Evolutionary conservation across 1,140 invertebrate genomes (phyloP).

Genomic region (Streblospio benedicti): DNA sequence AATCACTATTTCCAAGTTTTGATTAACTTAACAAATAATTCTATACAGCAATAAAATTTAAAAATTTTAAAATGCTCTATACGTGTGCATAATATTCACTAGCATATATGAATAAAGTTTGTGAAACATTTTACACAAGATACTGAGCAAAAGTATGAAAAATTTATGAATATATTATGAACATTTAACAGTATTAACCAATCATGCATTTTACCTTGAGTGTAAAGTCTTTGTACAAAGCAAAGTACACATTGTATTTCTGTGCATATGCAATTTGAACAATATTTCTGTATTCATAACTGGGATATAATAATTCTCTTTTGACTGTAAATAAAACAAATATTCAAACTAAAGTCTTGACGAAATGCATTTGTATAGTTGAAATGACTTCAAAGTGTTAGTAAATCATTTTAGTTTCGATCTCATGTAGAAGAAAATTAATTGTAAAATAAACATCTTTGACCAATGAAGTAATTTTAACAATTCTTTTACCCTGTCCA

Average conservation of each 20-base stretch:
- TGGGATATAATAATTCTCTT: not conserved
- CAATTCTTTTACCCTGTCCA: constrained; percentile 22
- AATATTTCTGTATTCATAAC: constrained; percentile 16
- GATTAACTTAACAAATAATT: not conserved
- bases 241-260: constrained; percentile 45
- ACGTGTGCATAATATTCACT: not conserved
- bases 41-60: not conserved
- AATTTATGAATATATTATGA: not conserved
- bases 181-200: not conserved
- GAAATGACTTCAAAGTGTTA: not conserved
- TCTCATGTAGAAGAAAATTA: not conserved
- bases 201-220: constrained; percentile 32
- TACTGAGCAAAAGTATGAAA: not conserved
- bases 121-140: not conserved
- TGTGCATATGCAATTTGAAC: constrained; percentile 37
- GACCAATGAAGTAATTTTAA: not conserved
- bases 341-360: not conserved
- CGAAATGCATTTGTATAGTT: not conserved
- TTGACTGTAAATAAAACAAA: not conserved
- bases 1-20: not conserved
- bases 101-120: not conserved
- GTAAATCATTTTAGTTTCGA: not conserved
- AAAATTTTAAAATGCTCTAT: not conserved
- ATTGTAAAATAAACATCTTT: not conserved
- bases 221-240: constrained; percentile 40